Conservation (phyloP, 2,113 vertebrate genomes). For the Heloderma charlesbogerti region DNA sequence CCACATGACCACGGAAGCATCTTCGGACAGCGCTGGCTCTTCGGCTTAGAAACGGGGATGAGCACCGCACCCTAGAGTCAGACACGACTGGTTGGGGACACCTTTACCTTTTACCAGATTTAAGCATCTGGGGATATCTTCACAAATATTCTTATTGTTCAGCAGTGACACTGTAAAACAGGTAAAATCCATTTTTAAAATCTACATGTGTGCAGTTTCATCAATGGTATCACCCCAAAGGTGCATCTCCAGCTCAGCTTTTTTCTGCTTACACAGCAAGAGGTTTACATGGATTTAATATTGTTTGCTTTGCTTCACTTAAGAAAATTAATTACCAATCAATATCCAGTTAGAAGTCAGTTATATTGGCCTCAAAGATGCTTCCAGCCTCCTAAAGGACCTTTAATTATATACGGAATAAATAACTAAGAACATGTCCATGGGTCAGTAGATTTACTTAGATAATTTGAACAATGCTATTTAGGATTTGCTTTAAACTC, state of each 20-base stretch:
- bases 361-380: neutral
- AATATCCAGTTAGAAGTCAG: neutral
- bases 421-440: neutral
- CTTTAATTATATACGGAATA: neutral
- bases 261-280: neutral
- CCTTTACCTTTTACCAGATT: neutral
- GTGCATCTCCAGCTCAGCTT: neutral
- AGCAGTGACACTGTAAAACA: neutral
- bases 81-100: too few relatives aligned
- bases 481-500: neutral
- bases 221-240: accelerated
- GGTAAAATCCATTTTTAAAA: neutral
- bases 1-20: too few relatives aligned
- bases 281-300: neutral
- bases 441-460: neutral
- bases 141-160: neutral
- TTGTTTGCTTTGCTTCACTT: neutral
- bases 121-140: neutral
- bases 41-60: too few relatives aligned
- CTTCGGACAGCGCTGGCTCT: too few relatives aligned
- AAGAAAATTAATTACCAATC: slow-evolving; percentile 12
- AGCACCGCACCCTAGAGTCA: too few relatives aligned
- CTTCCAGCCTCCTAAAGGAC: neutral
- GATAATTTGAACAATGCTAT: neutral
- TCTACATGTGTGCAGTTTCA: neutral